Evolutionary conservation across 2,888 invertebrate species (phyloP), one percentile per base, ranked within the genome.

Genomic region (Gymnosoma rotundatum): DNA sequence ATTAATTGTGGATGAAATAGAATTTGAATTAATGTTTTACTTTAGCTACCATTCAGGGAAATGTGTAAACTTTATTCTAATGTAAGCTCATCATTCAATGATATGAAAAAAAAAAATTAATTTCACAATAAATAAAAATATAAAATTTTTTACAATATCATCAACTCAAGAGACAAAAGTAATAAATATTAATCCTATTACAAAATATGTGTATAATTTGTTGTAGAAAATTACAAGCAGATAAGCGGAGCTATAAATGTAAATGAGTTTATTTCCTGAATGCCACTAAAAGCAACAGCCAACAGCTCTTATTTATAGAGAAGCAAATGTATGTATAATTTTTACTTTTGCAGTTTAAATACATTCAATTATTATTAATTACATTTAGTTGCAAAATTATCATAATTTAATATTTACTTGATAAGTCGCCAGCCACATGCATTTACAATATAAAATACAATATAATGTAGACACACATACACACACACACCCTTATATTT

Each of bases 401-500:
- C 84, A 84, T 84, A 81, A 84, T 81, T 81, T 84, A 78, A 84
- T 84, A 78, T 84, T 84, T 78, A 70, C 84, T 60, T 78, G 84
- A 80, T 74, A 83, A 73, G 83, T 84, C 60, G 79, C 66, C 72
- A 80, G 52, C 21, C 69, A 66, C 52, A 69, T 69, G 60, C 67
- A 67, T 66, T 66, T 66, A 10, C 18, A 54, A 64, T 21, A 16
- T 54, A 12, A 48, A 18, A 66, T 14, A 52, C 20, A 5, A 50
- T 1, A 66, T n/a, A 21, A n/a, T n/a, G n/a, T n/a, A n/a, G n/a
- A 45, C 21, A 45, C 16, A 45, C 4, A 20, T 10, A 54, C 48
- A 60, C 18, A 74, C 25, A 9, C n/a, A 10, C 21, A 69, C 48
- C n/a, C n/a, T n/a, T n/a, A 67, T 12, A 42, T 61, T 58, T 70